Evolutionary conservation across 2,797 vertebrate species (phyloP), one percentile per base, ranked within the genome.

Genomic region (Benthosema pterotum): DNA sequence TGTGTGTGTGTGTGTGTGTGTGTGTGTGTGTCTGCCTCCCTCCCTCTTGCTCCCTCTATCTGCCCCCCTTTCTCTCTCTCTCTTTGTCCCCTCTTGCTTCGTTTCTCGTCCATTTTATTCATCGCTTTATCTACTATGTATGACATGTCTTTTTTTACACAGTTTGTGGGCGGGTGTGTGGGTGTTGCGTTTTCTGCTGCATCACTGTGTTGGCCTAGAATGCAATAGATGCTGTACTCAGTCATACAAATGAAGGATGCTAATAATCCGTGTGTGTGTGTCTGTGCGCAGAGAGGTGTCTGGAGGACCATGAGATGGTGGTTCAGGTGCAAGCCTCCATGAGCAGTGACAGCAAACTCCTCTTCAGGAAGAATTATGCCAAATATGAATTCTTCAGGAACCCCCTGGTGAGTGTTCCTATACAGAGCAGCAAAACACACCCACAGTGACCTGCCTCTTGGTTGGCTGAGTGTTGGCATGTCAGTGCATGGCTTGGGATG

Each of bases 321-420:
- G 93, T 93, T 71, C 95, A 97, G 86, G 95, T 98, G 19, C 95
- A 98, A 74, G 89, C 94, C 48, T 93, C 93, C 60, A 96, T 98
- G 96, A 93, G 87, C 84, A 95, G 92, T 25, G 96, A 98, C 71
- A 94, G 96, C 71, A 95, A 94, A 92, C 96, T 99, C 88, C 88
- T 99, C 71, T 99, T 99, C 93, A 94, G 96, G 89, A 99, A 99
- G 94, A 99, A 99, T 91, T 99, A 98, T 67, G 96, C 95, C 82
- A 99, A 99, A 91, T 99, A 99, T 0, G 97, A 99, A 93, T 98
- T 99, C 89, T 99, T 99, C 90, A 98, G 95, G 91, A 97, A 94
- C 83, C 97, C 97, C 61, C 51, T 67, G 57, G 56, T 67, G 84
- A 91, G 89, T 86, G n/a, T 65, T 59, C 66, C 71, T 4, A n/a